Evolutionary conservation across 2,797 vertebrate species (phyloP), one percentile per base, ranked within the genome.

Genomic region (Glyptemys insculpta): DNA sequence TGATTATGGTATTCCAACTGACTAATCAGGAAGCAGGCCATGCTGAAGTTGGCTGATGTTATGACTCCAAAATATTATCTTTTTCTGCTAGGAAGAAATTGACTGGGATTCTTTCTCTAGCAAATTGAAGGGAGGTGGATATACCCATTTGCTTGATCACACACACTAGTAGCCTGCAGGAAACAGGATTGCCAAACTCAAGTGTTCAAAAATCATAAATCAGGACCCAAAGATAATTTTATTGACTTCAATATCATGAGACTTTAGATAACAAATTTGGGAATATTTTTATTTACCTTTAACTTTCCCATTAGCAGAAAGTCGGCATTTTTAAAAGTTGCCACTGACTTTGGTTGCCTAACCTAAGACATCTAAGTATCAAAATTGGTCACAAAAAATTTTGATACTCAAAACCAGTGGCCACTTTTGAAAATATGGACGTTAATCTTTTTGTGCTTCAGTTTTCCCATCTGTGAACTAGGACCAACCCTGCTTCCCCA

Each of bases 1-100:
- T 79, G 72, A 94, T 87, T 89, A 81, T 27, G 87, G 54, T 86
- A 93, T 93, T 95, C 87, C 94, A 93, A 16, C 37, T 96, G 91
- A 96, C 94, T 97, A 93, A 96, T 89, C 89, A 91, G 96, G 97
- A 97, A 97, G 84, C 52, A 94, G 90, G 52, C 59, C 85, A 56
- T 90, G 80, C 52, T 82, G 87, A 62, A 91, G 85, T 65, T 95
- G 84, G 84, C 95, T 95, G 93, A 96, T 89, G 87, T 89, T 93
- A 92, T 94, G 86, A 76, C 78, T 95, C 50, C 81, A 3, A 94
- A 93, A 49, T 56, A 83, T 91, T 96, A 84, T 57, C 25, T 47
- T 76, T 41, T 92, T 92, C 80, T 96, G 34, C 82, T 87, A 79
- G 88, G 89, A 92, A 95, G 93, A 92, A 89, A 91, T 52, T 87